A percentile compares a stretch with the other conserved stretches of the same genome.
Conservation (phyloP, 2,113 vertebrate genomes). For the Aegotheles bennettii region DNA sequence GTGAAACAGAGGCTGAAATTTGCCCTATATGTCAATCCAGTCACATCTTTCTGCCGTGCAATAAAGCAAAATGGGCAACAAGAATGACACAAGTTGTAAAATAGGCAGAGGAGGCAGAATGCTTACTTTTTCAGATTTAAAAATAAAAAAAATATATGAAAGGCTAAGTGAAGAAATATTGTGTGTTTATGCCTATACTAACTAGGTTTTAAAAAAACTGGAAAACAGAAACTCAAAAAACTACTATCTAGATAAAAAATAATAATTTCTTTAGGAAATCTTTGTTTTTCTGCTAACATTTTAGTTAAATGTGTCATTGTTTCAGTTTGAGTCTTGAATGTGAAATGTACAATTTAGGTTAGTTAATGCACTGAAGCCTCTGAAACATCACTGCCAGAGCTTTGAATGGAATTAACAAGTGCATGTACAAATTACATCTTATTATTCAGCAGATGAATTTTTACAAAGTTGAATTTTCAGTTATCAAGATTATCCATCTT, state of each 20-base stretch:
- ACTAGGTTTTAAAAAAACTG: not conserved
- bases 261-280: not conserved
- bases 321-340: not conserved
- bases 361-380: not conserved
- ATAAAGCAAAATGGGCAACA: not conserved
- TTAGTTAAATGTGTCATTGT: not conserved
- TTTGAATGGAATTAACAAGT: constrained; percentile 35
- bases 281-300: not conserved
- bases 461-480: constrained; percentile 41
- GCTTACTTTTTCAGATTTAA: not conserved
- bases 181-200: not conserved
- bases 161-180: not conserved
- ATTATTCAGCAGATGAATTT: constrained; percentile 43
- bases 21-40: not conserved
- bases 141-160: not conserved
- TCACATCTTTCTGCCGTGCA: not conserved
- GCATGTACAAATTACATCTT: constrained; percentile 22
- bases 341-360: not conserved
- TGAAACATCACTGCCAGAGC: not conserved
- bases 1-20: not conserved
- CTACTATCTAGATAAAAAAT: too few species aligned
- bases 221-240: accelerated
- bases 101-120: not conserved
- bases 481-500: constrained; percentile 46
- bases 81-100: not conserved